Conservation (phyloP, 2,888 invertebrate genomes). For the Pegoplata infirma region DNA sequence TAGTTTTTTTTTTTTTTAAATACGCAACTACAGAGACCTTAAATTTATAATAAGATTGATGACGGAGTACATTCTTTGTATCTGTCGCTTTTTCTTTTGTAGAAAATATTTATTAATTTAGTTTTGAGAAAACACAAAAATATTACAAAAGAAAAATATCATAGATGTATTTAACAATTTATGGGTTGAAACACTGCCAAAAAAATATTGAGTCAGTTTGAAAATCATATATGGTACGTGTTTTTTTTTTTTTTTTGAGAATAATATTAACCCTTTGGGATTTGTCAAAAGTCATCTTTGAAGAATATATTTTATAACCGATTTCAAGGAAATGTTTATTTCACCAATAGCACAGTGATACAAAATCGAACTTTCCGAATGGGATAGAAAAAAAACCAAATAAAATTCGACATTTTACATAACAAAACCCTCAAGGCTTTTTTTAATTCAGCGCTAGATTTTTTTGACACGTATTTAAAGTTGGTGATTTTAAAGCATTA, state of each 20-base stretch:
- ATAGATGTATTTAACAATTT: conserved; percentile 40
- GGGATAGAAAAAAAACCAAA: too few species aligned
- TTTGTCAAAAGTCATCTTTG: too few species aligned
- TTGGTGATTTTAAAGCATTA: too few species aligned
- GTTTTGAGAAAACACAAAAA: conserved; percentile 39
- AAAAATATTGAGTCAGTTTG: conserved; percentile 48
- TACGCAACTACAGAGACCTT: conserved; percentile 46
- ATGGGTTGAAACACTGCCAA: conserved; percentile 61
- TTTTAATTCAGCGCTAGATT: too few species aligned
- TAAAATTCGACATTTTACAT: too few species aligned
- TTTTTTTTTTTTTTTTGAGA: conserved; percentile 13
- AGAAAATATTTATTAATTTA: conserved; percentile 52
- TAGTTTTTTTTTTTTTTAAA: too few species aligned
- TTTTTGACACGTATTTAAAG: too few species aligned
- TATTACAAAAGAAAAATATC: conserved; percentile 47
- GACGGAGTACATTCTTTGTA: conserved; percentile 45
- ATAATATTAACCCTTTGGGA: conserved; percentile 57
- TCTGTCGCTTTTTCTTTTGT: conserved; percentile 23
- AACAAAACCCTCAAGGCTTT: too few species aligned
- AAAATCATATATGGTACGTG: conserved; percentile 9
- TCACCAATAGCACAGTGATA: too few species aligned
- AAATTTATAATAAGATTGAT: conserved; percentile 58
- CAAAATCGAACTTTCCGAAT: too few species aligned
- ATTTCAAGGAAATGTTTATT: too few species aligned
- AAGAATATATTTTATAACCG: too few species aligned